A percentile compares a stretch with the other conserved stretches of the same genome.
Conservation (phyloP, 2,888 invertebrate genomes). For the Drosophila pegasa region DNA sequence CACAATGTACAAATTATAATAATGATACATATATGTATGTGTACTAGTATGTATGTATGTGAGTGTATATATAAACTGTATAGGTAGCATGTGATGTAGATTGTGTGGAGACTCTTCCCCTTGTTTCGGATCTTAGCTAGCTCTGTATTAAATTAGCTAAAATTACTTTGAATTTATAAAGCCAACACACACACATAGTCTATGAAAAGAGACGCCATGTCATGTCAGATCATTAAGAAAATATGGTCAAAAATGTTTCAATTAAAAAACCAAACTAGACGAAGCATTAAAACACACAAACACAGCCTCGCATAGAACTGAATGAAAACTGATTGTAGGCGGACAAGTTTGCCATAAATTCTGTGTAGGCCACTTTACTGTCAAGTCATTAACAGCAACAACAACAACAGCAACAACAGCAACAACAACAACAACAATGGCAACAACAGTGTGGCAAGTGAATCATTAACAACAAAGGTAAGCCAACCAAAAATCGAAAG, state of each 20-base stretch:
- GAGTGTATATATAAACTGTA: slow-evolving; percentile 19
- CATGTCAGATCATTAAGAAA: slow-evolving; percentile 78
- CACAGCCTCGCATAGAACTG: slow-evolving; percentile 25
- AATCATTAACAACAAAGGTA: slow-evolving; percentile 70
- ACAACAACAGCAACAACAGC: slow-evolving; percentile 37
- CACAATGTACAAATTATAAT: slow-evolving; percentile 72
- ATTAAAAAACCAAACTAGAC: slow-evolving; percentile 68
- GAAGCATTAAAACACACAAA: slow-evolving; percentile 46
- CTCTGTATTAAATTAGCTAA: slow-evolving; percentile 70
- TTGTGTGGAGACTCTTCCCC: slow-evolving; percentile 4
- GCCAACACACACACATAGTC: slow-evolving; percentile 5
- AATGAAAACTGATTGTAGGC: slow-evolving; percentile 76
- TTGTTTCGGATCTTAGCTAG: slow-evolving; percentile 34
- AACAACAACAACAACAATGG: slow-evolving; percentile 28
- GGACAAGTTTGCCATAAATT: slow-evolving; percentile 79
- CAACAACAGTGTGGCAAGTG: slow-evolving; percentile 52
- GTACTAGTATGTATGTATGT: slow-evolving; percentile 12
- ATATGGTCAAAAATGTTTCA: slow-evolving; percentile 80
- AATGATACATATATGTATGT: slow-evolving; percentile 50
- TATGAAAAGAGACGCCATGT: slow-evolving; percentile 69
- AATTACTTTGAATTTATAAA: slow-evolving; percentile 61
- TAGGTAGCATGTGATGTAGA: slow-evolving; percentile 22
- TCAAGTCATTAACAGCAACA: slow-evolving; percentile 73
- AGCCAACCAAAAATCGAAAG: slow-evolving; percentile 32
- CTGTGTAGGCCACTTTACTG: slow-evolving; percentile 78